Evolutionary conservation across 2,888 invertebrate species (phyloP), one percentile per base, ranked within the genome.

Genomic region (Nysson spinosus): DNA sequence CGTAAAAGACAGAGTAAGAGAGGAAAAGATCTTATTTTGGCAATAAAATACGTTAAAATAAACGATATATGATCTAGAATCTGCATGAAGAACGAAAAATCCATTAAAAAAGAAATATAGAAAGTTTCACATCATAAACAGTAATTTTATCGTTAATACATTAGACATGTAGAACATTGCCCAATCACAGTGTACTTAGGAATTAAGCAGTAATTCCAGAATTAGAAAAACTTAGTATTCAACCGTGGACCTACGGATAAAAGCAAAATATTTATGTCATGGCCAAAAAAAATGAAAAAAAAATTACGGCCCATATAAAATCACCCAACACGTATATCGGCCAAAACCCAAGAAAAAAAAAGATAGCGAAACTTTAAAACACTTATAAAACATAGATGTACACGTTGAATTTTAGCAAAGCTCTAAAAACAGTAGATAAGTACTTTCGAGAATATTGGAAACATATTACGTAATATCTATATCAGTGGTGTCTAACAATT

Each of bases 381-480:
- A 58, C 14, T 16, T 61, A 60, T 63, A 72, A 75, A 72, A 71
- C 44, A 37, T 46, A 56, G 58, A 58, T 40, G 39, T 72, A 70
- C 73, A 70, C 77, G 76, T 80, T 79, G 83, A 85, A 82, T 78
- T 79, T 82, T 77, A 80, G 82, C 81, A 76, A 83, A 81, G 81
- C 55, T 81, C 69, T 82, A 83, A 85, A 85, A 85, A 85, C 84
- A 84, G 83, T 85, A 81, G 81, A 85, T 85, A 85, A 85, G 85
- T 85, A 85, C 85, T 85, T 85, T 85, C 82, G 80, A 83, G 82
- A 84, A 83, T 85, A 84, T 84, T 72, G 69, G 79, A 85, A 85
- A 85, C 82, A 81, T 80, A 80, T 81, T 81, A 84, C 81, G 83
- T 83, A 80, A 78, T 78, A 79, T 78, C 78, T 82, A 82, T 83